Percentiles rank a stretch among this genome's conserved stretches.
These are phyloP conservation scores for Ceyx margarethae DNA, from an alignment of 2,113 vertebrate genomes.

Conservation along the genomic window DNA sequence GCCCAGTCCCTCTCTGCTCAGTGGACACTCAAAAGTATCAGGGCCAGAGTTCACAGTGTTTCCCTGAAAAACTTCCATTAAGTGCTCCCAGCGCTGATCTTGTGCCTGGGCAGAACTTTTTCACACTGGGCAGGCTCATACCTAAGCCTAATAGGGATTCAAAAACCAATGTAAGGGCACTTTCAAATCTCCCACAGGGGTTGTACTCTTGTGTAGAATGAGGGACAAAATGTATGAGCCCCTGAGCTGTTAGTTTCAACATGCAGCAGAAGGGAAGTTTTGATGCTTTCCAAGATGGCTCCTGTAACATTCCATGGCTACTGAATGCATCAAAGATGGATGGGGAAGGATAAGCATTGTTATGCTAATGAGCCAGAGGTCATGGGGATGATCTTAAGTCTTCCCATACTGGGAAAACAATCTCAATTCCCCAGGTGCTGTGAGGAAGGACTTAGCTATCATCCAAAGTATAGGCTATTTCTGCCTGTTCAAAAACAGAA, in stretches of 20 bases:
- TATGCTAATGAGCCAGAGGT: fast-evolving
- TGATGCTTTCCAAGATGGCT: not conserved
- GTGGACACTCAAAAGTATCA: fast-evolving
- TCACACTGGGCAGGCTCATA: not conserved
- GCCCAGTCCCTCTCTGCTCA: fast-evolving
- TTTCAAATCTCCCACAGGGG: fast-evolving
- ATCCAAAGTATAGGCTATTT: not conserved
- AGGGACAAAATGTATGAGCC: not conserved
- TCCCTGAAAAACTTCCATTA: not conserved
- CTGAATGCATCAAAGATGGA: not conserved
- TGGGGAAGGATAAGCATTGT: fast-evolving
- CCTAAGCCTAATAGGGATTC: fast-evolving
- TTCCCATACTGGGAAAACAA: not conserved
- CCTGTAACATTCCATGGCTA: not conserved
- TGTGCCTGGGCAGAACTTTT: not conserved
- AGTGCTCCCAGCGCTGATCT: not conserved
- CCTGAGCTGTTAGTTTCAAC: not conserved
- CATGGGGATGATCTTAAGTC: not conserved
- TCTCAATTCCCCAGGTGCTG: not conserved
- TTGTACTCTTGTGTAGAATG: not conserved
- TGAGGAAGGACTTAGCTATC: fast-evolving
- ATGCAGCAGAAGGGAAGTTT: fast-evolving
- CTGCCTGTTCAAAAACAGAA: fast-evolving
- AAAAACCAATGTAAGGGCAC: not conserved
- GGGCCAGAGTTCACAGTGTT: not conserved